These are phyloP conservation scores for Drosophila robusta DNA, from an alignment of 2,888 invertebrate genomes.

Conservation along the genomic window DNA sequence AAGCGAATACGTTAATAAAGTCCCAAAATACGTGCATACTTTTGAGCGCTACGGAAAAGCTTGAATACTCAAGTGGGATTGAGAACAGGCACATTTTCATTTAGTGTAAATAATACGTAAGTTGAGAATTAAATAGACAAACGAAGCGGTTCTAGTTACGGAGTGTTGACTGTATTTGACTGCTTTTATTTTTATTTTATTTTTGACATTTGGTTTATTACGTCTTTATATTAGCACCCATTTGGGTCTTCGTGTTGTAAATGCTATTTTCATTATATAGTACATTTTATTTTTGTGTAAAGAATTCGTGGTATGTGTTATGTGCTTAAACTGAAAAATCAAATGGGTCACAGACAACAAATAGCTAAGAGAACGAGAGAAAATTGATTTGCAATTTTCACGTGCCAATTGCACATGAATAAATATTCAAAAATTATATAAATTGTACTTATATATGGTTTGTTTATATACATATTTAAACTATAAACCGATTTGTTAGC, in stretches of 20 bases:
- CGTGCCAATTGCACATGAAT: no score
- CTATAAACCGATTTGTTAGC: not conserved
- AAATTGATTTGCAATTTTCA: slow-evolving; percentile 37
- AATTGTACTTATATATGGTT: not conserved
- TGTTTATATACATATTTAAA: not conserved
- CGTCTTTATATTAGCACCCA: slow-evolving; percentile 56
- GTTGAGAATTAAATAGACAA: not conserved
- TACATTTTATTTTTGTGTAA: slow-evolving; percentile 45
- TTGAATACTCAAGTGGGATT: not conserved
- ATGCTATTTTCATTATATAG: slow-evolving; percentile 42
- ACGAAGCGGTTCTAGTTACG: not conserved
- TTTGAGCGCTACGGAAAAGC: slow-evolving; percentile 32
- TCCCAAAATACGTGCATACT: slow-evolving; percentile 49
- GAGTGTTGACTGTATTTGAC: slow-evolving; percentile 25
- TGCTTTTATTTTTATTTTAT: slow-evolving; percentile 28
- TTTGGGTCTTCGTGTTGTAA: slow-evolving; percentile 44
- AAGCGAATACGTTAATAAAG: slow-evolving; percentile 27
- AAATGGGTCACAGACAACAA: slow-evolving; percentile 15
- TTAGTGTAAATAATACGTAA: not conserved
- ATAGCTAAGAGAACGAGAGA: slow-evolving; percentile 18
- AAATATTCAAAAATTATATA: not conserved
- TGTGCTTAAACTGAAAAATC: slow-evolving; percentile 7
- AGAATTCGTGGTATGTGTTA: slow-evolving; percentile 58
- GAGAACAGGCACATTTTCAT: not conserved
- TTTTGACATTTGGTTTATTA: slow-evolving; percentile 74